Base-by-base conservation (phyloP, 2,113 vertebrate species). In the Chloropsis hardwickii region DNA sequence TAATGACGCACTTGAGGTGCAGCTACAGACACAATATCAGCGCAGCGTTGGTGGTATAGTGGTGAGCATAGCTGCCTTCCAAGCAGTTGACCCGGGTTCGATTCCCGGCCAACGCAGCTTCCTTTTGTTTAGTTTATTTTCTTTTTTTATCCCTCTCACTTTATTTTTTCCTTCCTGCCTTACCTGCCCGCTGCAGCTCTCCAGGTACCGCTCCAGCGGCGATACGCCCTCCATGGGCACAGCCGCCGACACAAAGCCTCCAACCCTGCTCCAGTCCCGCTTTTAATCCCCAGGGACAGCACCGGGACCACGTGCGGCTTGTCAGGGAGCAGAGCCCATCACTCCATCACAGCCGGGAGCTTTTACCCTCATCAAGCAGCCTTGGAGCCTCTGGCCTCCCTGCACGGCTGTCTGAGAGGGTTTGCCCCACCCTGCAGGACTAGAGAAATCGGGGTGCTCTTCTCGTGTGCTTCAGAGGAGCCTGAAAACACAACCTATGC, bases 61-160 rank as follows among this genome's bases (percentile, higher is more conserved):
- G 98, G 98, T 98, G 92, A 98, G 97, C 98, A 98, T 98, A 98
- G 97, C 98, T 98, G 98, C 98, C 97, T 98, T 98, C 98, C 97
- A 98, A 98, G 97, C 97, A 97, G 97, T 97, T 98, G 97, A 97
- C 97, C 97, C 94, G 95, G 95, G 95, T 96, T 96, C 95, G 95
- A 96, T 96, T 96, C 95, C 95, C 94, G 95, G 95, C 95, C 95
- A 96, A 97, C 94, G 92, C 94, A 94, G 8, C 0, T 13, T 0
- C 0, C 0, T 23, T 86, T 91, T 72, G 4, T 2, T 21, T 1
- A 0, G 0, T 5, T 25, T 6, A 6, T 2, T 21, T 3, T 5
- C 1, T 20, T 16, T 40, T 39, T 25, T 22, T 2, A 12, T 1
- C 3, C 11, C 4, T 2, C 1, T 6, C 6, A 0, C 5, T 33